Evolutionary conservation across 2,888 invertebrate species (phyloP).

Genomic region (Selenia dentaria): DNA sequence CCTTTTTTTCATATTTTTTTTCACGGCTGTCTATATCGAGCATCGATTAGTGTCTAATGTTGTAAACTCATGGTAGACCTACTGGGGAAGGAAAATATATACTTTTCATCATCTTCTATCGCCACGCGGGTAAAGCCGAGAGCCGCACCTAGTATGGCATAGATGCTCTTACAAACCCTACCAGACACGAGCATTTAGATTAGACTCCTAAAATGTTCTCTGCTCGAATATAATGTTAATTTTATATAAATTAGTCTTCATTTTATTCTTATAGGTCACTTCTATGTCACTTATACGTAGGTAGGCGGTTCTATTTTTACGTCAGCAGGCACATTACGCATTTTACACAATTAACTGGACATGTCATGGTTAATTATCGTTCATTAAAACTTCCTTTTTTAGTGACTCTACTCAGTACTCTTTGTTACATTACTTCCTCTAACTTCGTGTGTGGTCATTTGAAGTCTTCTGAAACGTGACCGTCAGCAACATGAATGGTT

Average conservation of each 20-base stretch:
- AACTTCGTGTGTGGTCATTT: constrained; percentile 6
- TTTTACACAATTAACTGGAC: constrained; percentile 16
- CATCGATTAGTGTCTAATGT: too few species aligned
- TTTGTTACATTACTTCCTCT: constrained; percentile 8
- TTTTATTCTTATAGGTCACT: too few species aligned
- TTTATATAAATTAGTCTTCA: too few species aligned
- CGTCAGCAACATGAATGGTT: background rate
- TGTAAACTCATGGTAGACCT: too few species aligned
- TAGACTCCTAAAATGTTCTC: background rate
- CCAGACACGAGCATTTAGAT: background rate
- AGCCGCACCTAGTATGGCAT: too few species aligned
- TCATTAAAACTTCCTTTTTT: constrained; percentile 22
- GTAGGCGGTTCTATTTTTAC: constrained; percentile 12
- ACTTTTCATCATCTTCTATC: too few species aligned
- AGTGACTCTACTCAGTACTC: constrained; percentile 3
- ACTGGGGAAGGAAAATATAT: too few species aligned
- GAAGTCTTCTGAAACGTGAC: background rate
- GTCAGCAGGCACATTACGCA: constrained; percentile 14
- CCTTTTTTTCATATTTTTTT: too few species aligned
- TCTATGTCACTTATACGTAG: too few species aligned
- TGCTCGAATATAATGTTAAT: background rate
- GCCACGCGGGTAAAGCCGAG: too few species aligned
- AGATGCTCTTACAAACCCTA: too few species aligned
- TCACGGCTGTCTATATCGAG: too few species aligned
- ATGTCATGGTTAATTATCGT: constrained; percentile 24